Evolutionary conservation across 2,888 invertebrate genomes (phyloP).

Genomic region (Leucania comma): DNA sequence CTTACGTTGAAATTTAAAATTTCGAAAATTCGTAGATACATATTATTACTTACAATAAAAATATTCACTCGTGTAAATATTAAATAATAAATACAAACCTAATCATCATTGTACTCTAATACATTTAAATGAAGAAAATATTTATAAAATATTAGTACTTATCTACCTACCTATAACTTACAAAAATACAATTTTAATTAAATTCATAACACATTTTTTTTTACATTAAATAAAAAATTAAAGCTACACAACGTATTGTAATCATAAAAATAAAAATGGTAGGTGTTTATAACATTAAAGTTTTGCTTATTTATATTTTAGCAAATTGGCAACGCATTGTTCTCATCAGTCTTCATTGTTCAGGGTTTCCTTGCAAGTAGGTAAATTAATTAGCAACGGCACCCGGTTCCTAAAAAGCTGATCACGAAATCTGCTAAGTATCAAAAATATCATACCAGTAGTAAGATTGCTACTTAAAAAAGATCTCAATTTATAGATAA

Average conservation of each 20-base stretch:
- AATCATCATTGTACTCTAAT: slow-evolving; percentile 7
- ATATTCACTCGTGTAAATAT: slow-evolving; percentile 5
- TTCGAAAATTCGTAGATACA: slow-evolving; percentile 2
- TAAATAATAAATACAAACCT: slow-evolving; percentile 23
- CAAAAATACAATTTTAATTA: slow-evolving; percentile 44
- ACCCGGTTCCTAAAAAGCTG: slow-evolving; percentile 3
- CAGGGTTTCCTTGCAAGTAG: not conserved
- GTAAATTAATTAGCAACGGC: slow-evolving; percentile 17
- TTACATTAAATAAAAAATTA: slow-evolving; percentile 33
- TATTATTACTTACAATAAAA: not conserved
- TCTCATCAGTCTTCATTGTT: slow-evolving; percentile 44
- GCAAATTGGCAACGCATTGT: slow-evolving; percentile 43
- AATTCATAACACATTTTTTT: slow-evolving; percentile 10
- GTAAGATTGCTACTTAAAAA: not conserved
- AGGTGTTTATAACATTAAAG: not conserved
- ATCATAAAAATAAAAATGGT: not conserved
- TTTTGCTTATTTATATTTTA: slow-evolving; percentile 13
- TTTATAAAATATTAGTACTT: slow-evolving; percentile 35
- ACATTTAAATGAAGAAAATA: slow-evolving; percentile 26
- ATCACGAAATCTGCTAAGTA: slow-evolving; percentile 6
- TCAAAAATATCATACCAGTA: slow-evolving; percentile 1
- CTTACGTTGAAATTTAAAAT: not conserved
- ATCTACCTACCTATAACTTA: slow-evolving; percentile 22
- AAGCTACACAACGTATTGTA: slow-evolving; percentile 19
- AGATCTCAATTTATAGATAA: too few relatives aligned